Base-by-base conservation (phyloP, 2,113 vertebrate genomes). In the Entosphenus tridentatus region DNA sequence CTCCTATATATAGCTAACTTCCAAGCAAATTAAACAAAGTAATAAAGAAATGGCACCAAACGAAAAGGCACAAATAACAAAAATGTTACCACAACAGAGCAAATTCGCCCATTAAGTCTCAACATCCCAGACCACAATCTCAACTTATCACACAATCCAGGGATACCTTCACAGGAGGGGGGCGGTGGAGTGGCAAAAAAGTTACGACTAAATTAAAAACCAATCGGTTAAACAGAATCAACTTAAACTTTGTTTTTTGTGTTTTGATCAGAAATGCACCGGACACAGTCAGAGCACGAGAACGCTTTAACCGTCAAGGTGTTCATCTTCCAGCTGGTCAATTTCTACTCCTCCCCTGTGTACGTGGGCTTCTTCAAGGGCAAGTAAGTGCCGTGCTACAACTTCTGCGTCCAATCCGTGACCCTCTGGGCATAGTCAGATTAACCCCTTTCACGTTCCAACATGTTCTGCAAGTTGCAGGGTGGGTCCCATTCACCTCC, bases 301-400 rank as follows among this genome's bases (percentile, higher is more conserved):
- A 85, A 84, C 2, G 78, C 83, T 59, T 84, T 86, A 74, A 82
- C 80, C 70, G 83, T 84, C 73, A 86, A 84, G 71, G 84, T 84
- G 57, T 86, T 85, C 78, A 79, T 85, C 75, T 86, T 86, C 78
- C 83, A 84, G 78, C 84, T 83, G 75, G 82, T 86, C 72, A 82
- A 79, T 75, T 85, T 86, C 78, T 86, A 82, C 74, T 86, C 83
- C 0, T 82, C 83, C 2, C 82, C 83, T 1, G 86, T 83, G 76
- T 85, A 82, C 2, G 80, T 84, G 77, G 83, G 83, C 13, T 86
- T 85, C 78, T 83, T 86, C 75, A 86, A 84, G 77, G 85, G 83
- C 74, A 81, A 82, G 82, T 81, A 75, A 75, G 78, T n/a, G 18
- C 2, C 2, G 11, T 17, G 67, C 57, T 11, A 12, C 18, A 9